Evolutionary conservation across 2,113 vertebrate genomes (phyloP).

Genomic region (Baryphthengus martii): DNA sequence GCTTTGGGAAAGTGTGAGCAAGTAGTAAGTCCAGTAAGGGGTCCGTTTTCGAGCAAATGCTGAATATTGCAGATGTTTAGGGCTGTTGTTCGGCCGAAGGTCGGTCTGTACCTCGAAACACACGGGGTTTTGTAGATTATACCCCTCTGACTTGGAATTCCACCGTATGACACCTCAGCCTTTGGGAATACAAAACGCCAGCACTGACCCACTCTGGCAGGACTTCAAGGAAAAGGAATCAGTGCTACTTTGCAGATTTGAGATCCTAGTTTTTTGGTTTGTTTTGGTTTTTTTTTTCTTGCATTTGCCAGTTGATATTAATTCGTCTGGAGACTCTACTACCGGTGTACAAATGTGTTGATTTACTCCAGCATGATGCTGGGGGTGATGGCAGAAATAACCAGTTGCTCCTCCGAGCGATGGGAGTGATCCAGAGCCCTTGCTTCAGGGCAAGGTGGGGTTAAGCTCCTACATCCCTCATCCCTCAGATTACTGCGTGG

Average conservation of each 20-base stretch:
- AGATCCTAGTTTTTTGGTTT: too few relatives aligned
- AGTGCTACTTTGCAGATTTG: not conserved
- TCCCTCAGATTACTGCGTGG: not conserved
- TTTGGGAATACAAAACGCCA: not conserved
- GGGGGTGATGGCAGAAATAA: not conserved
- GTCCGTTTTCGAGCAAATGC: not conserved
- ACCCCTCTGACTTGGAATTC: not conserved
- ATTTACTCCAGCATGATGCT: not conserved
- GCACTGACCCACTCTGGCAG: not conserved
- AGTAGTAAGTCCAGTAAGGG: not conserved
- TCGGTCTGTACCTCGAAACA: not conserved
- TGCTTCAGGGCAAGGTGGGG: not conserved
- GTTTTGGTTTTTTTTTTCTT: not conserved
- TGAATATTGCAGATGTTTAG: not conserved
- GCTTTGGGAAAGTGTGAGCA: not conserved
- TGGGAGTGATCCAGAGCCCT: not conserved
- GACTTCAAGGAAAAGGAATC: not conserved
- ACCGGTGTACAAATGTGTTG: not conserved
- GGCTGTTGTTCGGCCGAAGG: not conserved
- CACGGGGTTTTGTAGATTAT: accelerated
- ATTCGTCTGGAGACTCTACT: not conserved
- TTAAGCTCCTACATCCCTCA: not conserved
- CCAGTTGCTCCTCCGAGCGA: not conserved
- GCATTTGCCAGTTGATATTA: not conserved
- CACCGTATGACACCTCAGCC: not conserved